Evolutionary conservation across 2,888 invertebrate genomes (phyloP).

Genomic region (Megastigmus dorsalis): DNA sequence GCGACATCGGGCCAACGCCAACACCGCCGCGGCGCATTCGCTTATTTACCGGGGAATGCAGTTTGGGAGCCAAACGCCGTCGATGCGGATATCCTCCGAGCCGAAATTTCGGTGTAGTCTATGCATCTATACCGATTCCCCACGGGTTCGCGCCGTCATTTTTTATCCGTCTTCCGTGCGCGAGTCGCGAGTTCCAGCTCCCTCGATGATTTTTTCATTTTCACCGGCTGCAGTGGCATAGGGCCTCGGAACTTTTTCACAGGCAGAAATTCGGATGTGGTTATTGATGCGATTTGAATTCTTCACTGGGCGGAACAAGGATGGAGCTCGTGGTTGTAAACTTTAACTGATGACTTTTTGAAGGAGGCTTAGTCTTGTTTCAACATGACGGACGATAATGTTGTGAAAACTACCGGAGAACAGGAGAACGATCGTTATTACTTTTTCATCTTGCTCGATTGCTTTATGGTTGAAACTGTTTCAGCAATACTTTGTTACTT

Average conservation of each 20-base stretch:
- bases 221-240: neutral
- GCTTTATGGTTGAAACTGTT: too few species aligned
- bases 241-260: neutral
- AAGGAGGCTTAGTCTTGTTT: slow-evolving; percentile 13
- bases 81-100: too few species aligned
- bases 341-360: slow-evolving; percentile 22
- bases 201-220: slow-evolving; percentile 36
- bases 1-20: too few species aligned
- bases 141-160: neutral
- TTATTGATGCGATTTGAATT: slow-evolving; percentile 41
- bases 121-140: too few species aligned
- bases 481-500: too few species aligned
- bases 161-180: neutral
- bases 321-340: neutral
- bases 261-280: slow-evolving; percentile 11
- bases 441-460: too few species aligned
- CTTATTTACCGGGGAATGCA: slow-evolving; percentile 39
- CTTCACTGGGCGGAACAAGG: neutral
- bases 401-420: too few species aligned
- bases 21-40: too few species aligned
- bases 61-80: too few species aligned
- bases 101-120: too few species aligned
- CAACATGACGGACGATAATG: neutral
- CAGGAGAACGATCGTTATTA: too few species aligned
- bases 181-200: too few species aligned